phyloP scores from a whole-genome alignment of 2,797 vertebrate species.

The Tympanoctomys barrerae region DNA sequence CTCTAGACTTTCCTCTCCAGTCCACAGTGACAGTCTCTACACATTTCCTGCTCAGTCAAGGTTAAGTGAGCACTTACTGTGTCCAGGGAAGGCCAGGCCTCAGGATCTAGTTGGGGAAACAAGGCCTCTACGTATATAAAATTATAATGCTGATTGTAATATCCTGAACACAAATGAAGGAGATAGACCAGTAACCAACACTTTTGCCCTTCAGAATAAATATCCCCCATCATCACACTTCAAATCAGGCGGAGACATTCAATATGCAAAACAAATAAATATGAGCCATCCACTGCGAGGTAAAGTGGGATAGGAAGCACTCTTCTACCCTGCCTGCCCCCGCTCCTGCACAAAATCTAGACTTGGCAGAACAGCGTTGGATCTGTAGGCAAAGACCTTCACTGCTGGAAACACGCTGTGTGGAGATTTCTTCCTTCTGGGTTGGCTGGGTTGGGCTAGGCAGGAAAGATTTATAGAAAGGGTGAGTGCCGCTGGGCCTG shows the following conservation, averaged over 20 bases:
- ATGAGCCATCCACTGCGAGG: not conserved
- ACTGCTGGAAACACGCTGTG: not conserved
- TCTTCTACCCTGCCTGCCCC: not conserved
- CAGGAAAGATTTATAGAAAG: not conserved
- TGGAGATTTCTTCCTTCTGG: not conserved
- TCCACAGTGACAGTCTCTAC: not conserved
- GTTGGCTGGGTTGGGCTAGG: not conserved
- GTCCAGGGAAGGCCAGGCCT: constrained; percentile 14
- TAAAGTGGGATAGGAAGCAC: not conserved
- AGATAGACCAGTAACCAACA: not conserved
- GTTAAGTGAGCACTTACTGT: not conserved
- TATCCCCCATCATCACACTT: not conserved
- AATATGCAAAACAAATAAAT: constrained; percentile 11
- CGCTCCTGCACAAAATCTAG: not conserved
- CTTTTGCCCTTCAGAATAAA: not conserved
- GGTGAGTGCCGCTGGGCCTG: not conserved
- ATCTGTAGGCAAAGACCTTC: not conserved
- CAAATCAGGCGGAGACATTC: not conserved
- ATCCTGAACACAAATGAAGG: constrained; percentile 33
- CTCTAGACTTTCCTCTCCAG: constrained; percentile 12
- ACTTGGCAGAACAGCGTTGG: not conserved
- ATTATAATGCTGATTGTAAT: not conserved
- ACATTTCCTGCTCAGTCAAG: not conserved
- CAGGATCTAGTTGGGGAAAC: not conserved
- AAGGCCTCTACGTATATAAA: not conserved